Evolutionary conservation across 2,113 vertebrate species (phyloP).

Genomic region (Vulpes ferrilata): DNA sequence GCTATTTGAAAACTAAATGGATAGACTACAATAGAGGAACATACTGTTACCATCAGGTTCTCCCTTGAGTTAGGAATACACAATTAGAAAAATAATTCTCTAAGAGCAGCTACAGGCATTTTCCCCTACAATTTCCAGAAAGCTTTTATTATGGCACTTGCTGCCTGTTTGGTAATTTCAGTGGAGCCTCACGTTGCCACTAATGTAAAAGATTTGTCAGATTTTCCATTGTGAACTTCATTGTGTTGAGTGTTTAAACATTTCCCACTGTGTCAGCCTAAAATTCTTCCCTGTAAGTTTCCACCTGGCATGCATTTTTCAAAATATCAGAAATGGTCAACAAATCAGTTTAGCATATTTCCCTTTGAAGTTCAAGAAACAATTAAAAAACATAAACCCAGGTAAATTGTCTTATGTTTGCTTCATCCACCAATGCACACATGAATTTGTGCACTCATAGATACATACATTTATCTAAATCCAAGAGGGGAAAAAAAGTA

Average conservation of each 20-base stretch:
- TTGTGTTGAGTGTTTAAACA: slow-evolving; percentile 72
- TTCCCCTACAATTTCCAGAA: slow-evolving; percentile 56
- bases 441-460: background rate
- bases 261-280: slow-evolving; percentile 64
- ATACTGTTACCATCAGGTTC: slow-evolving; percentile 51
- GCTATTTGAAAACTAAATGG: slow-evolving; percentile 68
- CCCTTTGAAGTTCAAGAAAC: background rate
- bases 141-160: slow-evolving; percentile 57
- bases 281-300: slow-evolving; percentile 57
- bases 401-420: background rate
- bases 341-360: slow-evolving; percentile 55
- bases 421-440: background rate
- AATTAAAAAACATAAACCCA: background rate
- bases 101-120: slow-evolving; percentile 25
- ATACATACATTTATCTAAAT: background rate
- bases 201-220: slow-evolving; percentile 63
- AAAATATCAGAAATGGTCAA: slow-evolving; percentile 61
- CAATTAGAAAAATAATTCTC: slow-evolving; percentile 70
- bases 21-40: slow-evolving; percentile 25
- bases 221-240: slow-evolving; percentile 60
- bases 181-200: background rate
- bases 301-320: slow-evolving; percentile 56
- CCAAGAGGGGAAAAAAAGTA: background rate
- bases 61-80: slow-evolving; percentile 29
- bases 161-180: slow-evolving; percentile 69